Conservation (phyloP, 2,113 vertebrate species). For the Phoxinus phoxinus region DNA sequence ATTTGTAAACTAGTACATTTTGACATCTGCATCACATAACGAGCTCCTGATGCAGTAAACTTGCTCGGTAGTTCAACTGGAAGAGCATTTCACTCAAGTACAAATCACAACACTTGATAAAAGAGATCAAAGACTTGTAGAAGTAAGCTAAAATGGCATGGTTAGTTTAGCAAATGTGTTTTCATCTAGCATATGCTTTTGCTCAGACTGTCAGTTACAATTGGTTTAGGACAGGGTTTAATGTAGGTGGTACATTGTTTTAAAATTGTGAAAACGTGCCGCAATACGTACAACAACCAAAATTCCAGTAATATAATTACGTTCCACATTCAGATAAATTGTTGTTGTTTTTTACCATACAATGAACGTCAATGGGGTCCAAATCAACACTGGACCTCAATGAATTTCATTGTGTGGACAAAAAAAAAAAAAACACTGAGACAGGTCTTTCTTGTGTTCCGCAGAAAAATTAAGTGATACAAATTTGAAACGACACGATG, state of each 20-base stretch:
- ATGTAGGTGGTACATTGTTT: background rate
- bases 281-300: background rate
- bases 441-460: background rate
- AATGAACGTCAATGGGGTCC: constrained; percentile 3
- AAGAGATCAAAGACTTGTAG: background rate
- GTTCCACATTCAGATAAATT: background rate
- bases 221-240: background rate
- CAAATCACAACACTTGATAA: background rate
- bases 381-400: background rate
- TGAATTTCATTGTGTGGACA: background rate
- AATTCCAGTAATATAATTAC: too few relatives aligned
- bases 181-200: background rate
- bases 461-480: background rate
- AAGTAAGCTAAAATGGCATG: background rate
- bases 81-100: background rate
- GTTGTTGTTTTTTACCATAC: background rate
- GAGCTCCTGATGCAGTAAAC: background rate
- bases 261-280: background rate
- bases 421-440: constrained; percentile 31
- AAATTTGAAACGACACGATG: background rate
- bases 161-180: background rate
- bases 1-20: background rate
- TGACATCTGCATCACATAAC: background rate
- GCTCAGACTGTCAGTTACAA: background rate
- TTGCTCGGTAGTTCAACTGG: background rate